Base-by-base conservation (phyloP, 2,113 vertebrate species). In the Coracopsis vasa region DNA sequence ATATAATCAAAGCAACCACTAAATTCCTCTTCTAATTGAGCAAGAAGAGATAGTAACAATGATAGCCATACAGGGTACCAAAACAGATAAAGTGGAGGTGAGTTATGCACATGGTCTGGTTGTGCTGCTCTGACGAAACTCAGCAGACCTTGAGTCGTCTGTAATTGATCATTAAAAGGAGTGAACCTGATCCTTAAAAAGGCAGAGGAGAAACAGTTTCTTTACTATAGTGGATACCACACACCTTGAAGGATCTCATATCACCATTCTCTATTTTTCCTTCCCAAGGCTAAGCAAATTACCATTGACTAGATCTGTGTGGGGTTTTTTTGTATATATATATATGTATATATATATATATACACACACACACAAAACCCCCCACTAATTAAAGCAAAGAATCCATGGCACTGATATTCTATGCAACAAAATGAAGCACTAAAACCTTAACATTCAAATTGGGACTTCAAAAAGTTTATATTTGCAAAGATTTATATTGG, bases 161-260 rank as follows among this genome's bases (percentile, higher is more conserved):
- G 39, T 75, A 95, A 80, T 1, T n/a, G 77, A 56, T 69, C 0
- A 0, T 77, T 77, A 80, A 88, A 88, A 86, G 92, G 56, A 80
- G 54, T 23, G 62, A 94, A 80, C 58, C 44, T 31, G 48, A 90
- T 69, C 31, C 71, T 92, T 35, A 41, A 83, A 84, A 86, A 72
- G n/a, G 71, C 82, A 92, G 51, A 93, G 81, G 91, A 90, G 56
- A 44, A 92, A 81, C 45, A 80, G 83, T 80, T 61, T 91, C 86
- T 56, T 27, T 47, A 33, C n/a, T 69, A 9, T 1, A 16, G 29
- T 47, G 48, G 66, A 83, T 82, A 65, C 78, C 73, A 87, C 91
- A 94, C 58, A 88, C 53, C 80, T 86, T 69, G 37, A 94, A 72
- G 24, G 39, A 80, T 70, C 91, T 86, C 27, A 1, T 42, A 9